These are phyloP conservation scores for Lycia hirtaria DNA, from an alignment of 2,888 invertebrate genomes.

Conservation along the genomic window DNA sequence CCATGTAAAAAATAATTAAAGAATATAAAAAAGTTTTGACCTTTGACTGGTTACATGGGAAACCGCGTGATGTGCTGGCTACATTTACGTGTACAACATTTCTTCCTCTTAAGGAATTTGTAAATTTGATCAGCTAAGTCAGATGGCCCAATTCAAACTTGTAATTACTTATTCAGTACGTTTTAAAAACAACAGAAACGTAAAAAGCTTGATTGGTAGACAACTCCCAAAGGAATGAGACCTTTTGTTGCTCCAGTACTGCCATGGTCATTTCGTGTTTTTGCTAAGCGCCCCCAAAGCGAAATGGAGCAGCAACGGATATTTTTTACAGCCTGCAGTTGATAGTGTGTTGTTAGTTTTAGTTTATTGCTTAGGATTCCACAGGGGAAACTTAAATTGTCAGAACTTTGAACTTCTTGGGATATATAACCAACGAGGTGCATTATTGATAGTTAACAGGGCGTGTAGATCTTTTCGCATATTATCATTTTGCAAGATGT, in stretches of 20 bases:
- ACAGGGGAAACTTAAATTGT: not conserved
- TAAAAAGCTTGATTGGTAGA: constrained; percentile 38
- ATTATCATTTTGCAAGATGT: too few species aligned
- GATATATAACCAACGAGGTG: too few species aligned
- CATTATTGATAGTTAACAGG: too few species aligned
- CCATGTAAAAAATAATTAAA: too few species aligned
- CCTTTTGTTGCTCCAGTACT: constrained; percentile 29
- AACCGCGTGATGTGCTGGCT: too few species aligned
- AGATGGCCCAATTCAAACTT: not conserved
- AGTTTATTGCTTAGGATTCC: constrained; percentile 20
- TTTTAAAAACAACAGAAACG: constrained; percentile 32
- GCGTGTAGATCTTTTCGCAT: too few species aligned
- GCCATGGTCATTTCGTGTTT: constrained; percentile 29
- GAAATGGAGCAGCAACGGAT: constrained; percentile 31
- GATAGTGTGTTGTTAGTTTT: constrained; percentile 7
- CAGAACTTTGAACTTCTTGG: not conserved
- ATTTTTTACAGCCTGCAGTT: constrained; percentile 17
- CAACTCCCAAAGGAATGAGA: constrained; percentile 35
- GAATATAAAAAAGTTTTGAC: too few species aligned
- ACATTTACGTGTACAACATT: too few species aligned
- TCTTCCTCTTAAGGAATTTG: too few species aligned
- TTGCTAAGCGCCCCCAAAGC: constrained; percentile 34
- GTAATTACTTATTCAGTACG: constrained; percentile 25
- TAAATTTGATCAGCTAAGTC: not conserved
- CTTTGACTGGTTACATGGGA: too few species aligned